Evolutionary conservation across 2,113 vertebrate species (phyloP).

Genomic region (Hippotragus niger): DNA sequence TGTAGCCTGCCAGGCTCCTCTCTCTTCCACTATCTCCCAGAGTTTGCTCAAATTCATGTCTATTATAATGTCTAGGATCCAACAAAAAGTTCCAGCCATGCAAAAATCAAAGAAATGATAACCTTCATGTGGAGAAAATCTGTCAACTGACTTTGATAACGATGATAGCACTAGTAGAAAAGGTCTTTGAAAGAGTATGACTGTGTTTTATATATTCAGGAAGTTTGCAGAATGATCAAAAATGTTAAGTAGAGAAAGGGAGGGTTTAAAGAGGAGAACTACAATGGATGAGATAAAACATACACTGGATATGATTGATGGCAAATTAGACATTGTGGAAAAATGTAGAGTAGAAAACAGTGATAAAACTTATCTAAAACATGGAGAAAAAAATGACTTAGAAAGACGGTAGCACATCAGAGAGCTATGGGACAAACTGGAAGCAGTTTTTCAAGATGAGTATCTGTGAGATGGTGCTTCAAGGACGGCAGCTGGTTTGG

Average conservation of each 20-base stretch:
- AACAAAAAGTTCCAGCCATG: background rate
- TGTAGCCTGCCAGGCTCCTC: background rate
- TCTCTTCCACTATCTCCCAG: background rate
- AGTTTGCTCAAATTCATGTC: background rate
- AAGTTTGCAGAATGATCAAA: background rate
- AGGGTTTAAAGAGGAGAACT: background rate
- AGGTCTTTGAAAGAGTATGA: background rate
- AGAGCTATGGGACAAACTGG: background rate
- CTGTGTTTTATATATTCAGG: background rate
- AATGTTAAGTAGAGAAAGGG: background rate
- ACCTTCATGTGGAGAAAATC: background rate
- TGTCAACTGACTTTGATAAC: background rate
- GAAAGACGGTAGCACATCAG: background rate
- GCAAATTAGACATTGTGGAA: background rate
- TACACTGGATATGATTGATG: background rate
- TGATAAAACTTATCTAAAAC: background rate
- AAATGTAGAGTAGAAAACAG: background rate
- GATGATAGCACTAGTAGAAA: background rate
- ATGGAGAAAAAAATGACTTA: background rate
- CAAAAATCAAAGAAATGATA: background rate
- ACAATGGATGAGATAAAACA: background rate
- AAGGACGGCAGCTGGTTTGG: background rate
- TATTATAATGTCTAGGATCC: background rate
- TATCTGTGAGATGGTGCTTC: background rate
- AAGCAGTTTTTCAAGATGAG: background rate